Conservation (phyloP, 2,797 vertebrate species). For the Lagorchestes hirsutus region DNA sequence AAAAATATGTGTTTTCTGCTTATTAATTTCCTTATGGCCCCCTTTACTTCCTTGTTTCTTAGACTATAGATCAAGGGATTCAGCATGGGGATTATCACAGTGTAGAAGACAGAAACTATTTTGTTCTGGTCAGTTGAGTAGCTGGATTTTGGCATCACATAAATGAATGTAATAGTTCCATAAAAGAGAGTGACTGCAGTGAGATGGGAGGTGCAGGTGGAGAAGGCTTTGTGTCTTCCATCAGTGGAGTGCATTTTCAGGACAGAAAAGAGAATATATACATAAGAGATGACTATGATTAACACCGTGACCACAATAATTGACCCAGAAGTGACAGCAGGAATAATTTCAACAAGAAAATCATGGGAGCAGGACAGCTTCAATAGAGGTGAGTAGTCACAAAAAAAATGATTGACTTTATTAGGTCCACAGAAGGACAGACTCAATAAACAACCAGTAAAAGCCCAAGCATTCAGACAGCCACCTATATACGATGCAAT, state of each 20-base stretch:
- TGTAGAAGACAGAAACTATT: constrained; percentile 80
- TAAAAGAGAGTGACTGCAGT: constrained; percentile 78
- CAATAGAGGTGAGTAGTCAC: constrained; percentile 77
- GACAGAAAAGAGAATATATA: constrained; percentile 72
- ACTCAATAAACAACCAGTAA: constrained; percentile 66
- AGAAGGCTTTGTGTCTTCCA: constrained; percentile 77
- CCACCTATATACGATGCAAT: constrained; percentile 70
- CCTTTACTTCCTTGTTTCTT: constrained; percentile 81
- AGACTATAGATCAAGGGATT: constrained; percentile 83
- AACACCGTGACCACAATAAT: constrained; percentile 74
- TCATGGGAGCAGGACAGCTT: constrained; percentile 78
- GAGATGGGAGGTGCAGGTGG: constrained; percentile 76
- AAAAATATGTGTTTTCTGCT: constrained; percentile 29
- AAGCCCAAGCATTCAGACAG: constrained; percentile 68
- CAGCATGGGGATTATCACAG: constrained; percentile 78
- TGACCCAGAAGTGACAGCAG: constrained; percentile 68
- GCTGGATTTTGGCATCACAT: constrained; percentile 76
- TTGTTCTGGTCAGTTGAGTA: constrained; percentile 78
- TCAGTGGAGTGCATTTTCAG: constrained; percentile 65
- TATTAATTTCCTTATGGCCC: constrained; percentile 70
- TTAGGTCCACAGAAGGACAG: constrained; percentile 79
- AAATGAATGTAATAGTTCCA: constrained; percentile 77
- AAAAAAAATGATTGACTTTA: constrained; percentile 81
- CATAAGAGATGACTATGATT: constrained; percentile 71
- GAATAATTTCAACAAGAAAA: constrained; percentile 73